Evolutionary conservation across 2,797 vertebrate genomes (phyloP).

Genomic region (Tragelaphus oryx): DNA sequence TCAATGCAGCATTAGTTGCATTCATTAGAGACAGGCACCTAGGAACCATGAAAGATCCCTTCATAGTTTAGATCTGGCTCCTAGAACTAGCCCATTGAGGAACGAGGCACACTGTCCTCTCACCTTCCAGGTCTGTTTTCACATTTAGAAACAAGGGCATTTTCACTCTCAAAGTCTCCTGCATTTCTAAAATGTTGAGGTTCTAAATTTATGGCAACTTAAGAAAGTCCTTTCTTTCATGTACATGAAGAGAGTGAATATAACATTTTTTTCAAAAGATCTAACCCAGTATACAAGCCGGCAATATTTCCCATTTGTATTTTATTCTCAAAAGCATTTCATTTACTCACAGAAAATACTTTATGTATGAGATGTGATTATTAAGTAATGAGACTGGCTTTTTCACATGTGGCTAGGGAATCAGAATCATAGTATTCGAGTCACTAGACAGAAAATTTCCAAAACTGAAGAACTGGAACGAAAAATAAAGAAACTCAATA

Average conservation of each 20-base stretch:
- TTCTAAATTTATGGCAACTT: neutral
- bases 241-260: neutral
- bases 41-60: neutral
- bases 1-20: too few relatives aligned
- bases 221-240: constrained; percentile 13
- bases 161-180: neutral
- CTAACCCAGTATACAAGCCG: constrained; percentile 12
- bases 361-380: constrained; percentile 59
- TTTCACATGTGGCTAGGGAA: constrained; percentile 34
- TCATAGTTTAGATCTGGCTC: neutral
- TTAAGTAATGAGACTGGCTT: constrained; percentile 62
- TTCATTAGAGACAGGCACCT: neutral
- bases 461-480: constrained; percentile 38
- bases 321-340: constrained; percentile 59
- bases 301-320: constrained; percentile 39
- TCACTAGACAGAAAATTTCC: constrained; percentile 22
- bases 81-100: neutral
- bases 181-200: neutral
- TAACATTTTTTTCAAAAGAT: constrained; percentile 44
- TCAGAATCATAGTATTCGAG: constrained; percentile 31
- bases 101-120: rapidly evolving
- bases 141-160: neutral
- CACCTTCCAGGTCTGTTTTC: neutral
- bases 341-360: constrained; percentile 64
- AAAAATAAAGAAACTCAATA: constrained; percentile 31